phyloP scores from a whole-genome alignment of 2,797 vertebrate genomes.

The Rachycentron canadum region DNA sequence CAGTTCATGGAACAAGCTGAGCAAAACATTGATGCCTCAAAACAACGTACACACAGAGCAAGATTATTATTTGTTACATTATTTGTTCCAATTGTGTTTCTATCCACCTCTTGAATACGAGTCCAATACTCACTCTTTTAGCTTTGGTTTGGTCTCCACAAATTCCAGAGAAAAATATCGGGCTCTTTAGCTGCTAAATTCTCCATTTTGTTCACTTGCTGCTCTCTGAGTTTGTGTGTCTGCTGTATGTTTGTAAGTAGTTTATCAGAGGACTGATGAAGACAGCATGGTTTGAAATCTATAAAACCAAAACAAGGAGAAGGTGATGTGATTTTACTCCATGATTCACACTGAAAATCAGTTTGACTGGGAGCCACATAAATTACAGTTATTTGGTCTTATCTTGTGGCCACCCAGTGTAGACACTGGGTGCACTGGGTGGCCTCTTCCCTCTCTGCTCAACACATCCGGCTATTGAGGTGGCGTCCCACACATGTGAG shows the following conservation, averaged over 20 bases:
- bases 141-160: background rate
- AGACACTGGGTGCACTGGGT: conserved; percentile 51
- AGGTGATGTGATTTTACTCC: background rate
- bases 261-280: background rate
- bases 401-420: too few species aligned
- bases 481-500: conserved; percentile 73
- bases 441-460: conserved; percentile 77
- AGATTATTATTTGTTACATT: background rate
- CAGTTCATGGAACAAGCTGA: background rate
- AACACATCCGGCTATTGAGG: conserved; percentile 84
- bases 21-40: background rate
- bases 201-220: background rate
- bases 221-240: background rate
- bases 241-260: background rate
- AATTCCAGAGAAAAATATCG: background rate
- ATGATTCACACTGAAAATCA: background rate
- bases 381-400: background rate
- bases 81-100: too few species aligned
- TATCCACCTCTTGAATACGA: too few species aligned
- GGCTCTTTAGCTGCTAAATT: background rate
- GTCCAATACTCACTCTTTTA: background rate
- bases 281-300: background rate
- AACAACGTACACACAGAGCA: background rate
- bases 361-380: background rate
- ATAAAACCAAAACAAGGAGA: too few species aligned